phyloP scores from a whole-genome alignment of 2,113 vertebrate species.

The Ia io region DNA sequence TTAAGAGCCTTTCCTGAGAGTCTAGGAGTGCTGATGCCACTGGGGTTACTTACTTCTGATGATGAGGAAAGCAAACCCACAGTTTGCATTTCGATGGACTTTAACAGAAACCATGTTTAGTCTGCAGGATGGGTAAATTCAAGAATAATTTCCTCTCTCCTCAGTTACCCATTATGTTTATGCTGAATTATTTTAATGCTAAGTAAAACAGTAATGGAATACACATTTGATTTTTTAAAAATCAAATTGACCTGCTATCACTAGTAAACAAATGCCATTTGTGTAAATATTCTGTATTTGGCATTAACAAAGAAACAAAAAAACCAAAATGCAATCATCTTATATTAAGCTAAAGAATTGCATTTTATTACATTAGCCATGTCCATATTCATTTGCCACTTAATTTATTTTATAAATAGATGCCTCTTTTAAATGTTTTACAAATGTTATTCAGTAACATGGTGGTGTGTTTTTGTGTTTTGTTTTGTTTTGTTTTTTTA shows the following conservation, averaged over 20 bases:
- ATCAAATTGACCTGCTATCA: background rate
- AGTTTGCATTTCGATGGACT: background rate
- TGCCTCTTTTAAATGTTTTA: background rate
- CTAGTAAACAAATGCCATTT: background rate
- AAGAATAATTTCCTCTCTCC: slow-evolving; percentile 2
- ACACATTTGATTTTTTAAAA: slow-evolving; percentile 1
- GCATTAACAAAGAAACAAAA: slow-evolving; percentile 12
- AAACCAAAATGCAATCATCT: background rate
- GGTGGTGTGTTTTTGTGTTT: background rate
- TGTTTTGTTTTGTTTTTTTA: background rate
- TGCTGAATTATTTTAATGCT: background rate
- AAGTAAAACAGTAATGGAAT: background rate
- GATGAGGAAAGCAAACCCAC: background rate
- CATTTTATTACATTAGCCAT: background rate
- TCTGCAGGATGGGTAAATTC: background rate
- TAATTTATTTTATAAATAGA: slow-evolving; percentile 8
- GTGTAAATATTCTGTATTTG: background rate
- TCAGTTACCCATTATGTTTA: background rate
- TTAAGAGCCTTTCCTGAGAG: background rate
- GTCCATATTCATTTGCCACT: background rate
- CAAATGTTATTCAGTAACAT: background rate
- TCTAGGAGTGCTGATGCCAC: background rate
- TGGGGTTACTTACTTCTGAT: background rate
- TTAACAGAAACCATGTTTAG: background rate
- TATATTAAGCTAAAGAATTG: background rate